A percentile compares a stretch with the other conserved stretches of the same genome.
Evolutionary conservation across 2,888 invertebrate species (phyloP).

Genomic region (Nephrotoma guestfalica): DNA sequence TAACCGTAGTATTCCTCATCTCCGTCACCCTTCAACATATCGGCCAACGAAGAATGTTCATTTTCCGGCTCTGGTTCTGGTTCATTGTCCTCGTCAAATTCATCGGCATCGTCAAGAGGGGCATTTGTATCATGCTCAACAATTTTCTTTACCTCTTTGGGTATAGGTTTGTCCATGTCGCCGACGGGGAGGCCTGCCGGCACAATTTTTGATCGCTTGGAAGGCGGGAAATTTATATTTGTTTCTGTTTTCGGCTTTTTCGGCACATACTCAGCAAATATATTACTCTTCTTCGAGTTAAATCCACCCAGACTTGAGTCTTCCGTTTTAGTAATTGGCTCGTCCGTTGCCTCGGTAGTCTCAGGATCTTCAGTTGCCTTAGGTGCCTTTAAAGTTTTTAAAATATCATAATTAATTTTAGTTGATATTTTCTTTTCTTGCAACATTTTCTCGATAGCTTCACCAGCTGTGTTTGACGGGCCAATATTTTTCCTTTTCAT

Average conservation of each 20-base stretch:
- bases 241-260: constrained; percentile 12
- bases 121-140: neutral
- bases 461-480: constrained; percentile 57
- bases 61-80: constrained; percentile 26
- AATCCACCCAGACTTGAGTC: neutral
- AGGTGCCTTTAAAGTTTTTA: constrained; percentile 51
- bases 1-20: constrained; percentile 52
- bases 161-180: constrained; percentile 11
- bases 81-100: constrained; percentile 32
- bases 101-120: constrained; percentile 17
- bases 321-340: neutral
- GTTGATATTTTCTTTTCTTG: constrained; percentile 90
- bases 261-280: neutral
- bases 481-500: constrained; percentile 46
- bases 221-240: constrained; percentile 12
- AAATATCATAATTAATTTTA: constrained; percentile 96
- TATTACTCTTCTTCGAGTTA: neutral
- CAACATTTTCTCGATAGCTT: constrained; percentile 92
- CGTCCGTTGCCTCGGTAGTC: neutral
- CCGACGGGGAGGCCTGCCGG: constrained; percentile 7
- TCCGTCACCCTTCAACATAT: constrained; percentile 46
- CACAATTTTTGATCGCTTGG: constrained; percentile 10
- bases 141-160: neutral
- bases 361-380: neutral
- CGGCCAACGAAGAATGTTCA: constrained; percentile 39